Conservation (phyloP, 1,140 invertebrate genomes). For the Euwallacea similis region DNA sequence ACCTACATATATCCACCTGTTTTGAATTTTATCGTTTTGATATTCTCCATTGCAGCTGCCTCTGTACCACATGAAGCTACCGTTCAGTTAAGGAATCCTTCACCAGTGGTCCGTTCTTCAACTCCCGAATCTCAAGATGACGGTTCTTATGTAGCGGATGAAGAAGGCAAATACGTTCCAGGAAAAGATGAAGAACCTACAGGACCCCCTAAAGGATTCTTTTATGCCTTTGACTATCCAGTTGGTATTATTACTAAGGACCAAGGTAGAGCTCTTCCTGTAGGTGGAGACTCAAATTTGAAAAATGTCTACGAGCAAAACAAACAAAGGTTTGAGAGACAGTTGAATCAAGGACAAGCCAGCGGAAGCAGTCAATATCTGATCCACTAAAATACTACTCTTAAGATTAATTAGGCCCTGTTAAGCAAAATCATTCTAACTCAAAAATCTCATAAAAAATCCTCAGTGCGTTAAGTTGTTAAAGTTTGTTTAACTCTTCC, state of each 20-base stretch:
- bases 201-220: conserved; percentile 68
- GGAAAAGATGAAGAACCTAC: conserved; percentile 51
- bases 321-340: conserved; percentile 49
- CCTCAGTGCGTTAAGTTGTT: too few species aligned
- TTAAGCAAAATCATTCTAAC: too few species aligned
- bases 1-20: too few species aligned
- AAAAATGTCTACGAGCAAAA: conserved; percentile 51
- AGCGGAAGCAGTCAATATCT: neutral
- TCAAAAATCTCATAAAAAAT: too few species aligned
- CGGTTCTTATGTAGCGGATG: conserved; percentile 10
- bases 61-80: neutral
- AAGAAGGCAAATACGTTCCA: conserved; percentile 38
- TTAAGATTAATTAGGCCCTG: too few species aligned
- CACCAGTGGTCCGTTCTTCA: neutral
- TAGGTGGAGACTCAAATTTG: conserved; percentile 41
- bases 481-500: too few species aligned
- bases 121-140: neutral
- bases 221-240: conserved; percentile 67
- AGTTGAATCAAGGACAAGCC: conserved; percentile 23
- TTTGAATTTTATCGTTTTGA: too few species aligned
- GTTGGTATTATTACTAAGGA: conserved; percentile 61
- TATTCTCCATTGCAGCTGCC: too few species aligned
- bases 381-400: neutral
- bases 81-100: neutral
- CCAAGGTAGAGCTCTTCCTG: conserved; percentile 45